Evolutionary conservation across 2,888 invertebrate genomes (phyloP).

Genomic region (Phyto melanocephala): DNA sequence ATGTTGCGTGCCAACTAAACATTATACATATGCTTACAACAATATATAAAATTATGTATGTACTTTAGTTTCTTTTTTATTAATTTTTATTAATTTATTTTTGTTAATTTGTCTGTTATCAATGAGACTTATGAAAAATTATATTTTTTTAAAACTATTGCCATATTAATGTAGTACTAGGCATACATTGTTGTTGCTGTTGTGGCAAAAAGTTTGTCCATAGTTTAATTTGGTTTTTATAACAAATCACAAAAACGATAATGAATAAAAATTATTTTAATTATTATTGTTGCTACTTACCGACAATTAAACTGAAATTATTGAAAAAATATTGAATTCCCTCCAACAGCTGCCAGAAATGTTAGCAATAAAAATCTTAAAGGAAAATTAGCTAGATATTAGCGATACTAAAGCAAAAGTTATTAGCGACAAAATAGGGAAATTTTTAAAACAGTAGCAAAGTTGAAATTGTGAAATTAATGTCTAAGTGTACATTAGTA

Average conservation of each 20-base stretch:
- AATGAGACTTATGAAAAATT: conserved; percentile 54
- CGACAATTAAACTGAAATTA: neutral
- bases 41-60: conserved; percentile 58
- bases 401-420: conserved; percentile 6
- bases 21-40: conserved; percentile 39
- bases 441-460: neutral
- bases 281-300: neutral
- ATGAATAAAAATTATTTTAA: conserved; percentile 34
- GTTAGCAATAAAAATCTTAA: conserved; percentile 23
- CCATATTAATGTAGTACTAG: neutral
- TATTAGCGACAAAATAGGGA: neutral
- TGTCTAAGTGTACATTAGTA: too few relatives aligned
- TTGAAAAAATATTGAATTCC: too few relatives aligned
- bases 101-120: conserved; percentile 38
- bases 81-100: neutral
- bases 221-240: neutral
- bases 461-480: neutral
- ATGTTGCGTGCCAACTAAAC: conserved; percentile 56
- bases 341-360: neutral
- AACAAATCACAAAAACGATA: neutral
- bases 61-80: conserved; percentile 33
- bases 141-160: conserved; percentile 47
- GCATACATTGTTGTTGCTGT: neutral
- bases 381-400: conserved; percentile 29
- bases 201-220: neutral